Evolutionary conservation across 2,888 invertebrate species (phyloP).

Genomic region (Melangyna quadrimaculata): DNA sequence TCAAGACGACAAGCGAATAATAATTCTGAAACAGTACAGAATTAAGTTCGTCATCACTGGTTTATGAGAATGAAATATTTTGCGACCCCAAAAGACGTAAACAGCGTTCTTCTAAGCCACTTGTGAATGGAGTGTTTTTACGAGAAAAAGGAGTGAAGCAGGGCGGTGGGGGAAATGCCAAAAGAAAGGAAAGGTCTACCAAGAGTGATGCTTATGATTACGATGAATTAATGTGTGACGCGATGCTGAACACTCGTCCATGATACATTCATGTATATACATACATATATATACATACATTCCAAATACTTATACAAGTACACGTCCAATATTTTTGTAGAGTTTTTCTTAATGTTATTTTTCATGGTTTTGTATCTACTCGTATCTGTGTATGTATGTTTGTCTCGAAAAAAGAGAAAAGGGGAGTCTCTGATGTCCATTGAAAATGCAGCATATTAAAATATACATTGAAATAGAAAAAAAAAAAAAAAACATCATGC

Average conservation of each 20-base stretch:
- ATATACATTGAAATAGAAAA: slow-evolving; percentile 23
- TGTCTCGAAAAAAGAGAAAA: slow-evolving; percentile 7
- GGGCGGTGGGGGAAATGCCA: background rate
- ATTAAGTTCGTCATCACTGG: too few species aligned
- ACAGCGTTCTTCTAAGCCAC: slow-evolving; percentile 52
- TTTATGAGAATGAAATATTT: slow-evolving; percentile 13
- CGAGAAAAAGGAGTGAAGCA: background rate
- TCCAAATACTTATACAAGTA: slow-evolving; percentile 14
- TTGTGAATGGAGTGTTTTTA: slow-evolving; percentile 51
- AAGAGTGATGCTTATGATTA: slow-evolving; percentile 70
- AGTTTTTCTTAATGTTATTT: slow-evolving; percentile 38
- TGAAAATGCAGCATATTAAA: slow-evolving; percentile 43
- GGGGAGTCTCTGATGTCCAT: slow-evolving; percentile 35
- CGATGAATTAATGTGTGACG: slow-evolving; percentile 71
- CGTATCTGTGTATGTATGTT: background rate
- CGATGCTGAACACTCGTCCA: slow-evolving; percentile 59
- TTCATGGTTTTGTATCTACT: slow-evolving; percentile 22
- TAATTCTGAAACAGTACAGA: too few species aligned
- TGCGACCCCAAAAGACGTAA: slow-evolving; percentile 60
- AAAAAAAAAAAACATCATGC: slow-evolving; percentile 37
- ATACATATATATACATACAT: background rate
- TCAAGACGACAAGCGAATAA: too few species aligned
- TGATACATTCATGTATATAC: slow-evolving; percentile 14
- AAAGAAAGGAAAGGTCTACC: slow-evolving; percentile 16
- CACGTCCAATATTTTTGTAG: slow-evolving; percentile 55